Evolutionary conservation across 2,797 vertebrate species (phyloP), one percentile per base, ranked within the genome.

Genomic region (Cynodonichthys magdalenae): DNA sequence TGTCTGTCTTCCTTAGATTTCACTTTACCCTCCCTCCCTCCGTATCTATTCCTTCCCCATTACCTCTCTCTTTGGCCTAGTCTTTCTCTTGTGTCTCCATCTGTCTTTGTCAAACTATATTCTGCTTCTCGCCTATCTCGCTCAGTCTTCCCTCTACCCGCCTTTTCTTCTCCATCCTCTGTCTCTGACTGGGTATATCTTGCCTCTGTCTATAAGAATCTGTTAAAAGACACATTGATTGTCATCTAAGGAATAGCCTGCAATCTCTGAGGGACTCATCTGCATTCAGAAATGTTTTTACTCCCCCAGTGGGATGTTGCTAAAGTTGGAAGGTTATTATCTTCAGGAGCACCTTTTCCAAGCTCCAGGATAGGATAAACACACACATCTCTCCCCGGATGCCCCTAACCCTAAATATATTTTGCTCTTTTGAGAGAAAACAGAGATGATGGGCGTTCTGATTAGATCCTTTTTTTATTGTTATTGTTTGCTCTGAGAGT

Each of bases 81-180:
- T 84, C 86, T 87, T 85, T 80, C 71, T 83, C 77, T 72, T 11
- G 48, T 56, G 65, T 86, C 84, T 87, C 87, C 89, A 91, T 91
- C 83, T 74, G 82, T 90, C 87, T 91, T 88, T 89, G 86, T 91
- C 90, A 90, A 75, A 74, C 54, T 41, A 42, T 71, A 85, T 89
- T 71, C 78, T 17, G 53, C 81, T 83, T 63, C 59, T 59, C 69
- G 69, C 85, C 81, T 78, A 73, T 89, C 84, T 83, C 57, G 34
- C 70, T 79, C 82, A 74, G 74, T 85, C 87, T 80, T 53, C 71
- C 69, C 73, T 68, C 79, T 63, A 59, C 52, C 29, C 51, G 51
- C 82, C 78, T 77, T 56, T 53, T 53, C 53, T 59, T 64, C 64
- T 58, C 52, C 60, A 4, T 69, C 53, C 72, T 53, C 67, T 55